Evolutionary conservation across 2,113 vertebrate species (phyloP), one percentile per base, ranked within the genome.

Genomic region (Monopterus albus): DNA sequence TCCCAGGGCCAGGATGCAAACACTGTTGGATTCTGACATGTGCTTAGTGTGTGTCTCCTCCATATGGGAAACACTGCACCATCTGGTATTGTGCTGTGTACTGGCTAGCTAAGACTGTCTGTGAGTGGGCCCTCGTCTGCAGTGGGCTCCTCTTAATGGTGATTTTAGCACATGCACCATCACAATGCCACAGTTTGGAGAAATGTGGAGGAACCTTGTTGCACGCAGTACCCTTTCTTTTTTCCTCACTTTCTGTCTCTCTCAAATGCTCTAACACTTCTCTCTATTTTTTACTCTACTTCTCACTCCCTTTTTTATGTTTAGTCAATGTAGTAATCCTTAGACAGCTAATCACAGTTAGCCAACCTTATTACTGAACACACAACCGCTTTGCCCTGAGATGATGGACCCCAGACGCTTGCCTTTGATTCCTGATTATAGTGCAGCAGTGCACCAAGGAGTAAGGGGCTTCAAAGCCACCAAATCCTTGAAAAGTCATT

Each of bases 1-100:
- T 91, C 94, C 91, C 92, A 90, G 88, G 91, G 89, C 93, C 85
- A 86, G 89, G 93, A 92, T 91, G 81, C 87, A 88, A 91, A 91
- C 88, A 87, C 84, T 85, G 82, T 88, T 88, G 90, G 88, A 91
- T 88, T 91, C 88, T 86, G 84, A 90, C 89, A 89, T 91, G 87
- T 88, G 91, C 85, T 90, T 66, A 81, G 87, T 86, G 86, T 90
- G 88, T 84, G 88, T 88, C 81, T 86, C 82, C 50, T 88, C 89
- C 90, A 90, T 89, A 91, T 91, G 90, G 90, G 87, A 85, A 88
- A 86, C 86, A 76, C 88, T 83, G 86, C 82, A 84, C 90, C 90
- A 91, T 91, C 90, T 91, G 90, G 85, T 88, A 84, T 82, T 87
- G 83, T 82, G 88, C 82, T 79, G 87, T 81, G 83, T 79, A 82